phyloP scores from a whole-genome alignment of 2,113 vertebrate species.

The Ailurus styani region DNA sequence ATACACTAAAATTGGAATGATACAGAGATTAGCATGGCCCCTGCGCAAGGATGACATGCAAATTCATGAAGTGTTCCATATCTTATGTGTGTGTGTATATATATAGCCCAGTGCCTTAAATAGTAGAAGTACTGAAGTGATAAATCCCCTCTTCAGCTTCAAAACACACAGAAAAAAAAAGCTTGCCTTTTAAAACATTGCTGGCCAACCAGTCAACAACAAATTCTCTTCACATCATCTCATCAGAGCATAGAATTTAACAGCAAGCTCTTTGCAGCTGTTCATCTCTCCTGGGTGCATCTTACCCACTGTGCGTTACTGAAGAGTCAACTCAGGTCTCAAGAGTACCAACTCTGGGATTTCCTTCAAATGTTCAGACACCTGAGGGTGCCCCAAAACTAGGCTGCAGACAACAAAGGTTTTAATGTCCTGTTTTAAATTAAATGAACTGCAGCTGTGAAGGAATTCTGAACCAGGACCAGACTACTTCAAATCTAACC shows the following conservation, averaged over 20 bases:
- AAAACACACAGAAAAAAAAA: not conserved
- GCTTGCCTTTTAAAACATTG: not conserved
- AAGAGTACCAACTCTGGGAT: not conserved
- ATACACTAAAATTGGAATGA: not conserved
- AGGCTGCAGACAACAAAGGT: not conserved
- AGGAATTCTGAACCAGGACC: not conserved
- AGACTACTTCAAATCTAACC: not conserved
- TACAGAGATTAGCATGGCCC: not conserved
- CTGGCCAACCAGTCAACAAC: not conserved
- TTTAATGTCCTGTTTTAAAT: constrained; percentile 2
- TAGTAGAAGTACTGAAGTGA: not conserved
- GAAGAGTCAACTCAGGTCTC: not conserved
- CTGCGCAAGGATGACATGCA: not conserved
- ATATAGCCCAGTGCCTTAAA: not conserved
- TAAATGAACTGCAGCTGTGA: not conserved
- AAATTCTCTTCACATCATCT: not conserved
- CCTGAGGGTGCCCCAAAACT: not conserved
- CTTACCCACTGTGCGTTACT: not conserved
- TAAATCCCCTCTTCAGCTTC: not conserved
- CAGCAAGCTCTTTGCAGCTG: not conserved
- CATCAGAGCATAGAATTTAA: not conserved
- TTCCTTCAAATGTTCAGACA: constrained; percentile 5
- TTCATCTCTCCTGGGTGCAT: not conserved
- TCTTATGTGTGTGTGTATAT: not conserved
- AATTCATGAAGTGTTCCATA: not conserved